Base-by-base conservation (phyloP, 2,888 invertebrate species). In the Polietes domitor region DNA sequence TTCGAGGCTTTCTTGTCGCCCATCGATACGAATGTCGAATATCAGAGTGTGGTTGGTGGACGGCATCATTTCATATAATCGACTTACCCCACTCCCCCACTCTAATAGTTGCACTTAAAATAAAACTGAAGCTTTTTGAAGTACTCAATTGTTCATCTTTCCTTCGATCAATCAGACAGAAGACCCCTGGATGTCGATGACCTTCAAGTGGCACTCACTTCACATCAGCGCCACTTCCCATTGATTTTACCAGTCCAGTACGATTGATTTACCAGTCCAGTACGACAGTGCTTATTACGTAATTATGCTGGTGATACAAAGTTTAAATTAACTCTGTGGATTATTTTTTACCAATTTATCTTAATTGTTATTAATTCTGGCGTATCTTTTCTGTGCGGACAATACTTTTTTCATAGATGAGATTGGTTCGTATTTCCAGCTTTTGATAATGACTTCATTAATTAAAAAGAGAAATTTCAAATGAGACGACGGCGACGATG, bases 391-490 rank as follows among this genome's bases (percentile, higher is more conserved):
- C 2, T n/a, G n/a, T 3, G 9, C 21, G 53, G 21, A 7, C 17
- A 53, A 53, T 19, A 53, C 6, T 17, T 50, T 53, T n/a, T 50
- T 50, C n/a, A 17, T n/a, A 6, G 50, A 17, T 7, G 50, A 37
- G 47, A 21, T 5, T 55, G 7, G 24, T 21, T 50, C 41, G 41
- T 41, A 2, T 41, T 65, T 2, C 21, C 41, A 2, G n/a, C 65
- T 65, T 17, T 63, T 63, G 12, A 24, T 68, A 68, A 68, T 68
- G 12, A 68, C 68, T 68, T 68, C 68, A 68, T 68, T 68, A 68
- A 68, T 68, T 68, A 68, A 68, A 68, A 68, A 43, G 68, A 68
- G 68, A 65, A 65, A 65, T 41, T 65, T 32, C 37, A 41, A 32
- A 65, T 41, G 65, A 65, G 37, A 41, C 1, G 58, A 58, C 26